A percentile compares a stretch with the other conserved stretches of the same genome.
phyloP scores from a whole-genome alignment of 2,888 invertebrate species.

The Trimorus sp. region DNA sequence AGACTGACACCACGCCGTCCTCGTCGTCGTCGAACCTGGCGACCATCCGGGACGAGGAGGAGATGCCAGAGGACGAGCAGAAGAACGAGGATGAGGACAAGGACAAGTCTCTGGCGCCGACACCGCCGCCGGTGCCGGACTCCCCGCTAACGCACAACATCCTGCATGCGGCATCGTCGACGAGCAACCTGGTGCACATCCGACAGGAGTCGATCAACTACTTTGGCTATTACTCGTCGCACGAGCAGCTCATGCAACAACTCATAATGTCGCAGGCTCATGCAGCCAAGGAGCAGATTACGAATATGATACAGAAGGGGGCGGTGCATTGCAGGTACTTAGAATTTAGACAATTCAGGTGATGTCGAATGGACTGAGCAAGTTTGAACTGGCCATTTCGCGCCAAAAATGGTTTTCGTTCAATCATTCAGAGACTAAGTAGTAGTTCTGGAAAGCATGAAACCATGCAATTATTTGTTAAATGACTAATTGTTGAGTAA shows the following conservation, averaged over 20 bases:
- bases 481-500: no score
- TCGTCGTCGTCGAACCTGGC: slow-evolving; percentile 47
- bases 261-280: slow-evolving; percentile 84
- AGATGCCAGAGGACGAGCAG: background rate
- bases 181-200: slow-evolving; percentile 77
- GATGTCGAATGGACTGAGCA: no score
- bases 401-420: no score
- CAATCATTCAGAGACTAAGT: no score
- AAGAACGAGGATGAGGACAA: slow-evolving; percentile 57
- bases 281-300: slow-evolving; percentile 83
- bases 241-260: slow-evolving; percentile 86
- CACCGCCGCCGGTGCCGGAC: slow-evolving; percentile 79
- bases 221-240: slow-evolving; percentile 87
- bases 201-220: slow-evolving; percentile 87
- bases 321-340: slow-evolving; percentile 85
- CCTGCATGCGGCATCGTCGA: slow-evolving; percentile 66
- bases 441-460: no score
- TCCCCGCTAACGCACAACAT: slow-evolving; percentile 74
- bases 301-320: slow-evolving; percentile 85
- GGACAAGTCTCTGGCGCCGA: slow-evolving; percentile 73
- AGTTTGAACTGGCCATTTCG: no score
- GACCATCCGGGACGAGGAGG: slow-evolving; percentile 56
- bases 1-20: slow-evolving; percentile 46
- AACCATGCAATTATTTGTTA: no score
- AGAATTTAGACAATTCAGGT: no score